Evolutionary conservation across 2,113 vertebrate species (phyloP), one percentile per base, ranked within the genome.

Genomic region (Ornithorhynchus anatinus): DNA sequence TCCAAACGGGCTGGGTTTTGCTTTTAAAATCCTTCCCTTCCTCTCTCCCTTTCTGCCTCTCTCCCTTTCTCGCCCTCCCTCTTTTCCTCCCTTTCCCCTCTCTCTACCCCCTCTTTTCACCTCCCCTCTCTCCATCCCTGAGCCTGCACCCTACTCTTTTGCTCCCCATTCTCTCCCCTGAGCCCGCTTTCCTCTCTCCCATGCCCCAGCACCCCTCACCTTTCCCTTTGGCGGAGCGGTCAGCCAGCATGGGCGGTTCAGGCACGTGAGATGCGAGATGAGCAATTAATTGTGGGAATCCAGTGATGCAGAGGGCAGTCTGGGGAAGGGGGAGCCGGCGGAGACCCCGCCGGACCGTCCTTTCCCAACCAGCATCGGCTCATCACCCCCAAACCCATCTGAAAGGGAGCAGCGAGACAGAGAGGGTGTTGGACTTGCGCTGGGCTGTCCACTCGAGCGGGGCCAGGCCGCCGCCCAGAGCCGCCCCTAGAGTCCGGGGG

Each of bases 191-290:
- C 83, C 80, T 88, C 77, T 85, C 89, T 91, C 84, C 82, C 84
- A 89, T 81, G n/a, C n/a, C n/a, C 88, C 81, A 86, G 84, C 79
- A 81, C 77, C 73, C 81, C 90, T 88, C 51, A 74, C 60, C 83
- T 91, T 88, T 89, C 66, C 51, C n/a, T n/a, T 80, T 90, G 90
- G 88, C 93, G 17, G 89, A 89, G 87, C 80, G 89, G 91, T 76
- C 81, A 80, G 84, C 66, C 78, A 77, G 88, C 31, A 44, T 7
- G 75, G 75, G 86, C 82, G 86, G 78, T 88, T 81, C 89, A 80
- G 63, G 93, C 81, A 94, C 39, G 93, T 94, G 93, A 68, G 75
- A 71, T 3, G 80, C 79, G 86, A 87, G 83, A 85, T 81, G 89
- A 89, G 91, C 73, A 90, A 89, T 77, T 71, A 71, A 50, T 57